Evolutionary conservation across 2,888 invertebrate genomes (phyloP).

Genomic region (Anoncus sp.): DNA sequence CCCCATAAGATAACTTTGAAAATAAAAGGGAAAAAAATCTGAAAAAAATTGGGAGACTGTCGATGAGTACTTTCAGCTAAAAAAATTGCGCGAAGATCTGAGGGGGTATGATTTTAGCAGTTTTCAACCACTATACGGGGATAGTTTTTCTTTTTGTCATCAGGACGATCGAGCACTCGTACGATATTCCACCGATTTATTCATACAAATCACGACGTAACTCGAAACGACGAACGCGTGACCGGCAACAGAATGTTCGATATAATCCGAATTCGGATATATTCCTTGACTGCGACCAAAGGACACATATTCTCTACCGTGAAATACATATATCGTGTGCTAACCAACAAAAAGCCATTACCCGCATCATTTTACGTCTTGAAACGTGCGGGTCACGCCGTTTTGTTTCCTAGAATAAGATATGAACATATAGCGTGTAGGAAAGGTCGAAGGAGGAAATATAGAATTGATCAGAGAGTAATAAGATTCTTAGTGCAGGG

Average conservation of each 20-base stretch:
- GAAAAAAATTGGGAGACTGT: too few relatives aligned
- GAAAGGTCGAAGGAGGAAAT: conserved; percentile 44
- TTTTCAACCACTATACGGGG: conserved; percentile 1
- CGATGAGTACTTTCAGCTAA: too few relatives aligned
- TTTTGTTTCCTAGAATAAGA: not conserved
- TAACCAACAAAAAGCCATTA: not conserved
- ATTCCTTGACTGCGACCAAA: conserved; percentile 1
- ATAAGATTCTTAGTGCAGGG: conserved; percentile 63
- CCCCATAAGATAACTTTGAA: too few relatives aligned
- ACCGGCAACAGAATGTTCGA: conserved; percentile 37
- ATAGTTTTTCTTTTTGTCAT: conserved; percentile 6
- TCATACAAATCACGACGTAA: conserved; percentile 58
- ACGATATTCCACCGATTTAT: conserved; percentile 48
- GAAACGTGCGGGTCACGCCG: not conserved
- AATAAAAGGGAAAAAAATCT: too few relatives aligned
- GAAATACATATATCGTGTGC: not conserved
- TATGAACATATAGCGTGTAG: not conserved
- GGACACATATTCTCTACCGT: conserved; percentile 20
- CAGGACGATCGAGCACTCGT: conserved; percentile 18
- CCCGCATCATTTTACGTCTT: not conserved
- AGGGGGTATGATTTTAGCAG: not conserved
- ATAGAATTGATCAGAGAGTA: conserved; percentile 61
- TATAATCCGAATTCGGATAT: conserved; percentile 29
- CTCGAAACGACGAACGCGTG: conserved; percentile 50
- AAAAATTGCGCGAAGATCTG: too few relatives aligned